Percentiles rank a stretch among this genome's conserved stretches.
phyloP scores from a whole-genome alignment of 2,113 vertebrate species.

The Lethenteron camtschaticum region DNA sequence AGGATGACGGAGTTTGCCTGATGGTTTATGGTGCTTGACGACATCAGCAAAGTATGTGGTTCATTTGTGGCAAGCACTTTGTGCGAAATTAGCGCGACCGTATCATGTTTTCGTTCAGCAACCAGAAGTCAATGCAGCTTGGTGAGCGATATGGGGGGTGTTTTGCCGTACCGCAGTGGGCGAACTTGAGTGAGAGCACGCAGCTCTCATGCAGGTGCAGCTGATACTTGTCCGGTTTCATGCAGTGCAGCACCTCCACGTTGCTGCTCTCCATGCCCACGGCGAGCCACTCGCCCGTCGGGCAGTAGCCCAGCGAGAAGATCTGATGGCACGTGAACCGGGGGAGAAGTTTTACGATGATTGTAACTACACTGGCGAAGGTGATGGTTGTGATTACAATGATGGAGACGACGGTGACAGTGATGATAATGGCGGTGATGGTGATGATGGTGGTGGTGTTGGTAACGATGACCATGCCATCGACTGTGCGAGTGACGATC shows the following conservation, averaged over 20 bases:
- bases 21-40: too few relatives aligned
- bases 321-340: constrained; percentile 25
- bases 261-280: constrained; percentile 99
- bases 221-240: constrained; percentile 91
- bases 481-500: too few relatives aligned
- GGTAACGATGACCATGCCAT: too few relatives aligned
- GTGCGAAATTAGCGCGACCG: too few relatives aligned
- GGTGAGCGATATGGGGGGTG: too few relatives aligned
- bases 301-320: constrained; percentile 87
- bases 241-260: constrained; percentile 82
- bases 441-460: too few relatives aligned
- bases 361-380: neutral
- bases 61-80: too few relatives aligned
- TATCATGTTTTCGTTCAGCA: too few relatives aligned
- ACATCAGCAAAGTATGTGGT: too few relatives aligned
- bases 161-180: constrained; percentile 55
- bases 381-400: fast-evolving
- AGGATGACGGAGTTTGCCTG: too few relatives aligned
- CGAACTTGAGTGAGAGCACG: constrained; percentile 84
- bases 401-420: neutral
- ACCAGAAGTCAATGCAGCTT: too few relatives aligned
- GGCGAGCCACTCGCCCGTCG: constrained; percentile 77
- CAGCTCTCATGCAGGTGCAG: constrained; percentile 93
- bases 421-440: too few relatives aligned
- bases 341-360: neutral